Evolutionary conservation across 2,888 invertebrate genomes (phyloP).

Genomic region (Cerastis leucographa): DNA sequence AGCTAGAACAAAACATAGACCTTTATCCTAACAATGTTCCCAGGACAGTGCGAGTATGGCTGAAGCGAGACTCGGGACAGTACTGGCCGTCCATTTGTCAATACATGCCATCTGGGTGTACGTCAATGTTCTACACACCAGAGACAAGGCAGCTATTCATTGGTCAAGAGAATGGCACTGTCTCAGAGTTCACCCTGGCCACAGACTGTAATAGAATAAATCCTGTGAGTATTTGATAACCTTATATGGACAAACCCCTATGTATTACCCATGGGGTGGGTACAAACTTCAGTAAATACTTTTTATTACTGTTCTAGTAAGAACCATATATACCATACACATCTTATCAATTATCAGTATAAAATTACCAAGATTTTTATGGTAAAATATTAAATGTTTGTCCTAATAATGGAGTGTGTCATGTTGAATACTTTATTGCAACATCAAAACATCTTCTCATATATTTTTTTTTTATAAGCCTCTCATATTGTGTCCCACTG

Average conservation of each 20-base stretch:
- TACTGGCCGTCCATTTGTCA: slow-evolving; percentile 99
- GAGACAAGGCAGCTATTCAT: slow-evolving; percentile 97
- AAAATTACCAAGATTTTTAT: not conserved
- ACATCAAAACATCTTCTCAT: not conserved
- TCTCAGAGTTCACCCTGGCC: slow-evolving; percentile 96
- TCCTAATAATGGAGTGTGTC: not conserved
- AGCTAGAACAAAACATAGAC: too few species aligned
- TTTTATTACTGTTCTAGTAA: too few species aligned
- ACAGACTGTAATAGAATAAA: slow-evolving; percentile 98
- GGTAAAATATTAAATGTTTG: too few species aligned
- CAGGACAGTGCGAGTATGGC: slow-evolving; percentile 98
- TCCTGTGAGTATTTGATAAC: slow-evolving; percentile 87
- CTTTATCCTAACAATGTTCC: slow-evolving; percentile 15
- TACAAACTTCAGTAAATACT: not conserved
- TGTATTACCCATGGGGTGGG: not conserved
- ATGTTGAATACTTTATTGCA: not conserved
- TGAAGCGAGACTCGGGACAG: slow-evolving; percentile 99
- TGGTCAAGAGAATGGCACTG: slow-evolving; percentile 98
- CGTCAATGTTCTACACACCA: slow-evolving; percentile 96
- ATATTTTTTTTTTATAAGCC: too few species aligned
- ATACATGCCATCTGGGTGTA: slow-evolving; percentile 98
- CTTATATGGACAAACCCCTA: not conserved
- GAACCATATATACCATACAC: too few species aligned
- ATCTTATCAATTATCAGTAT: not conserved
- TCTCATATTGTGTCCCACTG: too few species aligned